Base-by-base conservation (phyloP, 2,113 vertebrate species). In the Anarhynchus alexandrinus region DNA sequence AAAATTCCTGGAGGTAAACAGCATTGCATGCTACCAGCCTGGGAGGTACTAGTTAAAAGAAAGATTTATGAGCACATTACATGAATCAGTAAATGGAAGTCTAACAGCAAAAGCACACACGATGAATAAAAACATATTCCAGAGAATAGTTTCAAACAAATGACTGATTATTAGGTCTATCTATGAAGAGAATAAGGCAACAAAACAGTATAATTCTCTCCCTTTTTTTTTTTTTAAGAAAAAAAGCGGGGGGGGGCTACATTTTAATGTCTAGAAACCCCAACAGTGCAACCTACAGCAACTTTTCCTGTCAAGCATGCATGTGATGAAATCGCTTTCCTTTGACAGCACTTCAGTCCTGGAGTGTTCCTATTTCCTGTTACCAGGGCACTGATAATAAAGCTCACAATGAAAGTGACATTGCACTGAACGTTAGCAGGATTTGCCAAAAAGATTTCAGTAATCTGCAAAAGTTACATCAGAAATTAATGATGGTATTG, bases 271-370 rank as follows among this genome's bases (percentile, higher is more conserved):
- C 32, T 65, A 62, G 38, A 74, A 80, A 82, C 18, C 15, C 26
- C 54, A 88, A 26, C 29, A 71, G 42, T 6, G 11, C 45, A 85
- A 61, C 4, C 16, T 71, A 65, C 52, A 65, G 58, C 25, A 90
- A 66, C 29, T 57, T 49, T 22, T 81, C 25, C 64, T 90, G 43
- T 76, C 58, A 65, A 69, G 13, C 6, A 40, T 12, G 47, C n/a
- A 19, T 5, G 27, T 26, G 34, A 86, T 21, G 30, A 88, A 85
- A 85, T 49, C 2, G 0, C 66, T 79, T 89, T 82, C 61, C 83
- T 73, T 76, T 1, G 0, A 55, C 54, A 76, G 32, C 0, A 0
- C 43, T 78, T 57, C 42, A 66, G 69, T 42, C 38, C 66, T 76
- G 70, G 36, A 76, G 36, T 2, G 19, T 13, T 70, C 65, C 40